Conservation (phyloP, 2,113 vertebrate species). For the Thunnus thynnus region DNA sequence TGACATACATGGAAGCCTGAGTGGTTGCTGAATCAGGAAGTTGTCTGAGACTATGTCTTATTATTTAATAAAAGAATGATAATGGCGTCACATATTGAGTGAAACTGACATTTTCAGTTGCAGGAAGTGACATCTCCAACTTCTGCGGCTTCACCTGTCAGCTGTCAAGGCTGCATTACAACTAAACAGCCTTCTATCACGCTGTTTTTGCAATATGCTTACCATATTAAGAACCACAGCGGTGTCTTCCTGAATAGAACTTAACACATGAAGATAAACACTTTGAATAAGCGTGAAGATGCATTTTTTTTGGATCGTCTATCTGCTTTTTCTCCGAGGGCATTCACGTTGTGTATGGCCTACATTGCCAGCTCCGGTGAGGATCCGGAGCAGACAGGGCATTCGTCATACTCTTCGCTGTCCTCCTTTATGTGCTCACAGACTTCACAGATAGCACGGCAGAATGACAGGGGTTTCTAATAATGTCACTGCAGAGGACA, state of each 20-base stretch:
- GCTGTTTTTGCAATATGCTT: not conserved
- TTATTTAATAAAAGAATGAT: slow-evolving; percentile 42
- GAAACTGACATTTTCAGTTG: slow-evolving; percentile 44
- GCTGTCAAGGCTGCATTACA: slow-evolving; percentile 25
- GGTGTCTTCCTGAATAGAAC: slow-evolving; percentile 18
- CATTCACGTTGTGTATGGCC: slow-evolving; percentile 49
- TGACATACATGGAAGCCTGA: not conserved
- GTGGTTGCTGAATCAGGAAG: slow-evolving; percentile 4
- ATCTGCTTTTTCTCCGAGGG: slow-evolving; percentile 41
- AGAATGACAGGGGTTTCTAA: slow-evolving; percentile 59
- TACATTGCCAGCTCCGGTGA: slow-evolving; percentile 60
- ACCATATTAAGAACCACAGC: slow-evolving; percentile 33
- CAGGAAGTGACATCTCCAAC: slow-evolving; percentile 34
- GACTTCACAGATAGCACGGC: slow-evolving; percentile 52
- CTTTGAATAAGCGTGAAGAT: slow-evolving; percentile 34
- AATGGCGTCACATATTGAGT: slow-evolving; percentile 14
- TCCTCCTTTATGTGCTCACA: slow-evolving; percentile 64
- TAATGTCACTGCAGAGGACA: slow-evolving; percentile 55
- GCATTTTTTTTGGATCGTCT: slow-evolving; percentile 4
- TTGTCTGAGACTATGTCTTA: slow-evolving; percentile 1
- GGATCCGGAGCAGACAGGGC: slow-evolving; percentile 59
- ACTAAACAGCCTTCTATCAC: slow-evolving; percentile 49
- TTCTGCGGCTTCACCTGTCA: slow-evolving; percentile 51
- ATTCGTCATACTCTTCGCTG: slow-evolving; percentile 69
- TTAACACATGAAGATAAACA: slow-evolving; percentile 38